Base-by-base conservation (phyloP, 2,113 vertebrate genomes). In the Gadus macrocephalus region DNA sequence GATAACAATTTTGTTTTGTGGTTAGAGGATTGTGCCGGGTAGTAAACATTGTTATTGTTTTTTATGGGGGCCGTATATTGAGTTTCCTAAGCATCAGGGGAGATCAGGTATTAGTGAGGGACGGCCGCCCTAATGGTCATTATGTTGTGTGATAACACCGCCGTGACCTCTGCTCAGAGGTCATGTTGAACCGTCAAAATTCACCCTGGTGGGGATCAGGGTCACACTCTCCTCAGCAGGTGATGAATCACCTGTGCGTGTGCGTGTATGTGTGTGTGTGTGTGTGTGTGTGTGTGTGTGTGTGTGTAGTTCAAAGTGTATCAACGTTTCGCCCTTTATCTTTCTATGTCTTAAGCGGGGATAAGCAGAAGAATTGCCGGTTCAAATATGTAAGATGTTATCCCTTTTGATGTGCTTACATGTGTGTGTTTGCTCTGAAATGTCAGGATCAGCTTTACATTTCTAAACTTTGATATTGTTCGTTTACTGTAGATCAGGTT, bases 131-230 rank as follows among this genome's bases (percentile, higher is more conserved):
- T 75, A 81, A 80, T 75, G 62, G 77, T 89, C 81, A 84, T 87
- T 86, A 85, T 83, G 76, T 62, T 72, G 75, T 81, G 86, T 88
- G 86, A 87, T 87, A 82, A 83, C 86, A 88, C 77, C 83, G 62
- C 75, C 56, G 5, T 61, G 68, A 83, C 71, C 77, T 72, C 65
- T 72, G 62, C 25, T 66, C 71, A 31, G 80, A 20, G 80, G 83
- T 78, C 78, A 70, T 35, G 66, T 27, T 75, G 64, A 68, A 68
- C 62, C 71, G 73, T 71, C 81, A 78, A 38, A 78, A 83, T 78
- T 83, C 72, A 17, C 63, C 15, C 8, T 1, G 61, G 77, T 81
- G 83, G 76, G 63, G 73, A 28, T 42, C 27, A 55, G 72, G 80
- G 79, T 72, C 78, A 73, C 49, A 49, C 67, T 77, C 66, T 61